Evolutionary conservation across 2,113 vertebrate genomes (phyloP).

Genomic region (Catharus fuscescens): DNA sequence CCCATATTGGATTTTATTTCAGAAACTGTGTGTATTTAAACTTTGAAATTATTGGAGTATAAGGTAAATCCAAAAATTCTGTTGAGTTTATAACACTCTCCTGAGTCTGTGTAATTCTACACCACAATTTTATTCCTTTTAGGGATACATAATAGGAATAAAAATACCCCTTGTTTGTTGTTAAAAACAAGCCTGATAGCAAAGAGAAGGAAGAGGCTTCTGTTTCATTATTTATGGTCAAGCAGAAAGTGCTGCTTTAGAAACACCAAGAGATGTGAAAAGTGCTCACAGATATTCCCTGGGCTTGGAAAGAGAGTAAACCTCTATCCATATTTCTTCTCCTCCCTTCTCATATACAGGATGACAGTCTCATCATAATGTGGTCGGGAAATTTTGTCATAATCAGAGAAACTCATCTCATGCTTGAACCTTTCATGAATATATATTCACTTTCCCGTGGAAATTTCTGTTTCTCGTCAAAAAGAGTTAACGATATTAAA

Average conservation of each 20-base stretch:
- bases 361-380: background rate
- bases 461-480: constrained; percentile 4
- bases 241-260: background rate
- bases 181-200: background rate
- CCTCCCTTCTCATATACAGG: background rate
- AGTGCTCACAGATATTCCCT: background rate
- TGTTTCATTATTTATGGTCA: background rate
- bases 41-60: background rate
- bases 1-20: background rate
- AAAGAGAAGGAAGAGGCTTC: background rate
- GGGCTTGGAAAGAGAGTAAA: background rate
- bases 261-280: background rate
- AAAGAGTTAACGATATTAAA: constrained; percentile 9
- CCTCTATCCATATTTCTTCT: background rate
- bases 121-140: background rate
- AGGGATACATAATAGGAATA: background rate
- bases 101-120: background rate
- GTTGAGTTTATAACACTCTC: background rate
- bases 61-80: background rate
- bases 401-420: constrained; percentile 20
- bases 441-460: constrained; percentile 31
- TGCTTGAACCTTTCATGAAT: constrained; percentile 31
- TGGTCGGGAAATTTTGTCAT: constrained; percentile 11
- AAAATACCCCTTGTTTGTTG: background rate
- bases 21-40: background rate